These are phyloP conservation scores for Leucoraja ocellata DNA, from an alignment of 2,797 vertebrate genomes.

Conservation along the genomic window DNA sequence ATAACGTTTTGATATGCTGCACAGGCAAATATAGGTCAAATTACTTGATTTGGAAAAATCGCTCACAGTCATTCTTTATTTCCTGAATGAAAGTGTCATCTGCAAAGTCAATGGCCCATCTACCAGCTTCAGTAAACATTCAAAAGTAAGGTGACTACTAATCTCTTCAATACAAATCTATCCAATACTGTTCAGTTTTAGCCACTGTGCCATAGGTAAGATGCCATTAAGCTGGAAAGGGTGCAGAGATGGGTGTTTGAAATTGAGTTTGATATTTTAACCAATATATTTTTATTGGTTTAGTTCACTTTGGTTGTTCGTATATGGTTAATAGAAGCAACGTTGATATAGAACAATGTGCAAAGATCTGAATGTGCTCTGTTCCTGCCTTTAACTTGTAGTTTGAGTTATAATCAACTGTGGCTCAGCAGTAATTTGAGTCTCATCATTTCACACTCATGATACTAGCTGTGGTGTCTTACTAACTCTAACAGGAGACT, in stretches of 20 bases:
- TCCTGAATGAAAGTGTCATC: neutral
- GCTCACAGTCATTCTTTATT: neutral
- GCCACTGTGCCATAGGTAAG: no score
- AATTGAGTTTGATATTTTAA: slow-evolving; percentile 8
- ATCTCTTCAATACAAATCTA: neutral
- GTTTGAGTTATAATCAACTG: neutral
- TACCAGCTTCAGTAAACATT: neutral
- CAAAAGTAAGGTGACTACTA: neutral
- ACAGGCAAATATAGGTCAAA: neutral
- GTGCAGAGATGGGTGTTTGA: neutral
- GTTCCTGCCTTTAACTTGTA: neutral
- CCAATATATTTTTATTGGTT: neutral
- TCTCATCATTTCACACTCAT: slow-evolving; percentile 18
- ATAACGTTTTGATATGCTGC: neutral
- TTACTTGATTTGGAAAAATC: neutral
- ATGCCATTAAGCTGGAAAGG: no score
- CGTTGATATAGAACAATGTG: slow-evolving; percentile 20
- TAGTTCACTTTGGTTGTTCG: neutral
- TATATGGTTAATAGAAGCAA: slow-evolving; percentile 21
- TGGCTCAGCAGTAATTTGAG: neutral
- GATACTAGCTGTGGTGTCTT: neutral
- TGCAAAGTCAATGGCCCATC: neutral
- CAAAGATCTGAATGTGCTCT: slow-evolving; percentile 14
- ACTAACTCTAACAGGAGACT: neutral
- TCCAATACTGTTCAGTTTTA: neutral